These are phyloP conservation scores for Numenius arquata DNA, from an alignment of 2,113 vertebrate genomes.

Conservation along the genomic window DNA sequence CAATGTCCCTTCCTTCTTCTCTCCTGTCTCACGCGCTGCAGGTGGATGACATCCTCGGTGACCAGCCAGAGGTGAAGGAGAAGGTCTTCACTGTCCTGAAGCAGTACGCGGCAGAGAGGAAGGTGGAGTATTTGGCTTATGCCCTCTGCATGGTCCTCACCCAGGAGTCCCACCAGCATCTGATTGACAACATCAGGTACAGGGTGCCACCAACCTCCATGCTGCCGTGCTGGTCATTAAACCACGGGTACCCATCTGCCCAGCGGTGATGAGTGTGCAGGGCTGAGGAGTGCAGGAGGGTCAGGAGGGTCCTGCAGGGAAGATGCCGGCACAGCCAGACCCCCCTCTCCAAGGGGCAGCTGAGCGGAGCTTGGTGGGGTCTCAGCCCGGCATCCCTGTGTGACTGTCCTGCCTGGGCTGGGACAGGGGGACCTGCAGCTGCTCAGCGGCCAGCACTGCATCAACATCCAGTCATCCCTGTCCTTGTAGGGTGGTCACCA, in stretches of 20 bases:
- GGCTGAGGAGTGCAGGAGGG: background rate
- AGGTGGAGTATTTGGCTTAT: constrained; percentile 87
- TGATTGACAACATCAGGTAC: constrained; percentile 93
- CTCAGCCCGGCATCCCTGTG: background rate
- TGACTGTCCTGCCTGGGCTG: background rate
- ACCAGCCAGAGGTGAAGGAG: constrained; percentile 85
- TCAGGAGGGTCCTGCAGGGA: background rate
- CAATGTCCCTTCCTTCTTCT: background rate
- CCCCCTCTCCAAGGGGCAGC: background rate
- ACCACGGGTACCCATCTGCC: accelerated
- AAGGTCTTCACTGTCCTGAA: constrained; percentile 85
- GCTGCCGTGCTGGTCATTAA: accelerated
- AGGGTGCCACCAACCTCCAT: accelerated
- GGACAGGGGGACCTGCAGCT: accelerated
- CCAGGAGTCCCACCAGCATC: constrained; percentile 81
- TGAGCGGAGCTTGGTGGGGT: background rate
- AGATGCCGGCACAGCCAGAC: background rate
- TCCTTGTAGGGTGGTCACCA: background rate
- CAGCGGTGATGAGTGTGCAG: accelerated
- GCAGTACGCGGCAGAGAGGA: constrained; percentile 89
- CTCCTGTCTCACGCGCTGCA: background rate
- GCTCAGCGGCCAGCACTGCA: accelerated
- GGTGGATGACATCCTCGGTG: constrained; percentile 88
- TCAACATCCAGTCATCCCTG: accelerated
- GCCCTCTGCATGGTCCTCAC: constrained; percentile 83